These are phyloP conservation scores for Acanthopagrus latus DNA, from an alignment of 2,797 vertebrate species.

Conservation along the genomic window DNA sequence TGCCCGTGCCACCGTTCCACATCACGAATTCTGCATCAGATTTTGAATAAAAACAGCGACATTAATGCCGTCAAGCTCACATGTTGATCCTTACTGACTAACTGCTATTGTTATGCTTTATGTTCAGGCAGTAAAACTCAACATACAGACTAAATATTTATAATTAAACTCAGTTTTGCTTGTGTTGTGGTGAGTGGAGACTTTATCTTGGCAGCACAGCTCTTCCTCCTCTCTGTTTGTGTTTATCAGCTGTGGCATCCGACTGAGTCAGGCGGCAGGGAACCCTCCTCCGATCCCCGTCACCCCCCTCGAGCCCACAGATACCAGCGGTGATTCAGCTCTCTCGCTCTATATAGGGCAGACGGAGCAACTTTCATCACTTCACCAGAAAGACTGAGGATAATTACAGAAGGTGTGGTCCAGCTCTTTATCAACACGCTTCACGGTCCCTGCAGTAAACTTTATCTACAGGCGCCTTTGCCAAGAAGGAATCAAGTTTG, in stretches of 20 bases:
- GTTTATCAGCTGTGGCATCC: conserved; percentile 38
- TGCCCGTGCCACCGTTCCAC: neutral
- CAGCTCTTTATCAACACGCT: conserved; percentile 52
- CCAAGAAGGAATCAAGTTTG: too few species aligned
- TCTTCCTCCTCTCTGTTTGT: conserved; percentile 46
- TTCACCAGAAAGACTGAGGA: conserved; percentile 9
- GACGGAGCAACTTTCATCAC: neutral
- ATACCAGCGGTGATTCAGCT: conserved; percentile 26
- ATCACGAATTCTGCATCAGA: neutral
- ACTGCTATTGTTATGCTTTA: too few species aligned
- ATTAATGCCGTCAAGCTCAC: neutral
- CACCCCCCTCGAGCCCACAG: too few species aligned
- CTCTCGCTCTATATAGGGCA: neutral
- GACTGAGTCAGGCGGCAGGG: neutral
- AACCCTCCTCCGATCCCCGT: too few species aligned
- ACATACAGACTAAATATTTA: conserved; percentile 8
- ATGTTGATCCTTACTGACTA: neutral
- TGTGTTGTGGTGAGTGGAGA: neutral
- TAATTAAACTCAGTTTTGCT: neutral
- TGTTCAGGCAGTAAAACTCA: neutral
- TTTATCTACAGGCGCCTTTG: neutral
- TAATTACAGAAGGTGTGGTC: conserved; percentile 69
- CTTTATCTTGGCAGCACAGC: conserved; percentile 42
- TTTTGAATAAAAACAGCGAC: neutral
- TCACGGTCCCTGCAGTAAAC: conserved; percentile 57